phyloP scores from a whole-genome alignment of 2,113 vertebrate species.

The Gambusia holbrooki region DNA sequence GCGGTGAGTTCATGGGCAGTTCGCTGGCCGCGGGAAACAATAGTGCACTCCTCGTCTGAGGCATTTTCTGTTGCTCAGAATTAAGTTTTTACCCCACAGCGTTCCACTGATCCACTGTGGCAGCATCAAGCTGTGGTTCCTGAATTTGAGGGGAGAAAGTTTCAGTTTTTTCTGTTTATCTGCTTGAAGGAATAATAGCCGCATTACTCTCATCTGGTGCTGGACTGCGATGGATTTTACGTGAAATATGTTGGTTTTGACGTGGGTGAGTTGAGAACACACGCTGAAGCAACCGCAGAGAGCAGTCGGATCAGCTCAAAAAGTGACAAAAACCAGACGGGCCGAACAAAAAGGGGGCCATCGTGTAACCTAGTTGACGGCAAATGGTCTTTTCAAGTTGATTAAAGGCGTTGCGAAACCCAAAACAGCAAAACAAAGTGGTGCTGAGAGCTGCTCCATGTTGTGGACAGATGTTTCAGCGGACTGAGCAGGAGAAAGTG shows the following conservation, averaged over 20 bases:
- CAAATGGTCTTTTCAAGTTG: constrained; percentile 47
- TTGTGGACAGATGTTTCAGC: constrained; percentile 70
- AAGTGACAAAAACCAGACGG: constrained; percentile 45
- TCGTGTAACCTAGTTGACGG: constrained; percentile 45
- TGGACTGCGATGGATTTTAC: constrained; percentile 17
- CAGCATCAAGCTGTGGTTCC: constrained; percentile 55
- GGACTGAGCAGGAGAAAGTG: constrained; percentile 39
- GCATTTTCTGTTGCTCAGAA: constrained; percentile 57
- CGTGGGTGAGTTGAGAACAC: constrained; percentile 42
- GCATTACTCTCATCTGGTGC: constrained; percentile 46
- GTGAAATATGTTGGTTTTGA: constrained; percentile 48
- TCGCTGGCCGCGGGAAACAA: constrained; percentile 64
- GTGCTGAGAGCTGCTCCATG: constrained; percentile 52
- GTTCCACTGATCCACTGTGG: constrained; percentile 45
- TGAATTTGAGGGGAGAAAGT: constrained; percentile 14
- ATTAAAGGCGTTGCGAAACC: constrained; percentile 65
- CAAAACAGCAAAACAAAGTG: constrained; percentile 63
- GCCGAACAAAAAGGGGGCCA: constrained; percentile 6
- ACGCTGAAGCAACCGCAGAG: constrained; percentile 24
- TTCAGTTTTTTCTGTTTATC: constrained; percentile 34
- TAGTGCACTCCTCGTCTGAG: constrained; percentile 48
- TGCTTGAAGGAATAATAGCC: constrained; percentile 50
- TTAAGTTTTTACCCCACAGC: constrained; percentile 58
- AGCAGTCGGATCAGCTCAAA: constrained; percentile 31
- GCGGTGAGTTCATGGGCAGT: constrained; percentile 64